Evolutionary conservation across 2,888 invertebrate genomes (phyloP).

Genomic region (Elysia crispata): DNA sequence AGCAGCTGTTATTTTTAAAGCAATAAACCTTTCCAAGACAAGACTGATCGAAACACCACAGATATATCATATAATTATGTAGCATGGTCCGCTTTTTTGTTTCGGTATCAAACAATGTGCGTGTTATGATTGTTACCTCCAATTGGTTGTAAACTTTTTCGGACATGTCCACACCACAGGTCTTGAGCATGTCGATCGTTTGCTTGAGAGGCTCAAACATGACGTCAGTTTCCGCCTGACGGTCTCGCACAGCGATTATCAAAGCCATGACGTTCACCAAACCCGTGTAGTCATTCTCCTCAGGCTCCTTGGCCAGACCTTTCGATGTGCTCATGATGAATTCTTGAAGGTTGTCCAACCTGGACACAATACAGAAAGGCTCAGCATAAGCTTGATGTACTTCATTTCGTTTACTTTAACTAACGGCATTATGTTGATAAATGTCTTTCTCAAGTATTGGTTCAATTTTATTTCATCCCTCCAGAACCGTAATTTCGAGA

Average conservation of each 20-base stretch:
- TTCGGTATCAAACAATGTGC: no score
- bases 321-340: conserved; percentile 94
- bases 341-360: conserved; percentile 88
- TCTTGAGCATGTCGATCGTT: conserved; percentile 93
- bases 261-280: conserved; percentile 95
- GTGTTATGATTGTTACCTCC: conserved; percentile 80
- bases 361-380: conserved; percentile 72
- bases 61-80: no score
- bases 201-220: conserved; percentile 97
- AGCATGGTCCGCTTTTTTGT: no score
- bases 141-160: conserved; percentile 95
- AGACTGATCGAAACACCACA: no score
- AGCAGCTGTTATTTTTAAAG: no score
- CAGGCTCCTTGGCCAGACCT: conserved; percentile 87
- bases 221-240: conserved; percentile 90
- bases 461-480: no score
- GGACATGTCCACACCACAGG: conserved; percentile 96
- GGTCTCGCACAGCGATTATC: conserved; percentile 93
- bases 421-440: no score
- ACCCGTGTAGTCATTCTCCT: conserved; percentile 92
- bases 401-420: no score
- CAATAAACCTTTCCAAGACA: no score
- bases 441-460: no score
- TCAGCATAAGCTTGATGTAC: no score
- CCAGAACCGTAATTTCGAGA: no score